phyloP scores from a whole-genome alignment of 2,797 vertebrate species.

The Psittacula derbiana region DNA sequence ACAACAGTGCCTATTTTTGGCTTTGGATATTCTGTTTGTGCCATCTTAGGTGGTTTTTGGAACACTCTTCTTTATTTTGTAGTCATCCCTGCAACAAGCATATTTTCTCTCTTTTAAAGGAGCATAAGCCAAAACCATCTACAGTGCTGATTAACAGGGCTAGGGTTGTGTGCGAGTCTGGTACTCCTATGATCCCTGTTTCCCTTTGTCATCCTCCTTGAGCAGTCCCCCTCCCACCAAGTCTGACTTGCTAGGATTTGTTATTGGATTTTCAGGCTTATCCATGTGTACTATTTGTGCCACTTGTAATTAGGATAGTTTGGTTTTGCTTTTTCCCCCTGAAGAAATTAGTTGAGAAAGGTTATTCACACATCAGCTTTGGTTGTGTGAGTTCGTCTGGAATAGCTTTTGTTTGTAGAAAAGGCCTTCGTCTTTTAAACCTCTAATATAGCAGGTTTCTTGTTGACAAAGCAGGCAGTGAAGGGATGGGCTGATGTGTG shows the following conservation, averaged over 20 bases:
- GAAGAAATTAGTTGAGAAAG: background rate
- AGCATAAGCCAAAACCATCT: background rate
- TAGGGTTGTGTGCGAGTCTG: background rate
- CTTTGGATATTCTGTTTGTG: background rate
- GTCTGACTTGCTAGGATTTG: background rate
- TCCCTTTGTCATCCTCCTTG: background rate
- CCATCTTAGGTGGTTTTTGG: background rate
- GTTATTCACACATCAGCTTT: background rate
- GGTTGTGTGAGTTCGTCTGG: background rate
- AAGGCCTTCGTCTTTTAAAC: background rate
- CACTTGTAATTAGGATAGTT: background rate
- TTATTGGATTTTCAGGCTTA: background rate
- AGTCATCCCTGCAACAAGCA: background rate
- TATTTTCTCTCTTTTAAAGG: background rate
- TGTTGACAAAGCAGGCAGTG: constrained; percentile 19
- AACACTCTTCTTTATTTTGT: background rate
- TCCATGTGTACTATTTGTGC: background rate
- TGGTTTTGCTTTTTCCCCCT: background rate
- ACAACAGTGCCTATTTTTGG: background rate
- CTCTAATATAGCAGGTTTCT: background rate
- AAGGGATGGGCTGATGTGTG: background rate
- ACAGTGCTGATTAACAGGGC: background rate
- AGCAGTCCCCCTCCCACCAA: background rate
- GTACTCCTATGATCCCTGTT: background rate
- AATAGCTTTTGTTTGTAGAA: background rate